phyloP scores from a whole-genome alignment of 2,797 vertebrate genomes.

The Serranus cabrilla region DNA sequence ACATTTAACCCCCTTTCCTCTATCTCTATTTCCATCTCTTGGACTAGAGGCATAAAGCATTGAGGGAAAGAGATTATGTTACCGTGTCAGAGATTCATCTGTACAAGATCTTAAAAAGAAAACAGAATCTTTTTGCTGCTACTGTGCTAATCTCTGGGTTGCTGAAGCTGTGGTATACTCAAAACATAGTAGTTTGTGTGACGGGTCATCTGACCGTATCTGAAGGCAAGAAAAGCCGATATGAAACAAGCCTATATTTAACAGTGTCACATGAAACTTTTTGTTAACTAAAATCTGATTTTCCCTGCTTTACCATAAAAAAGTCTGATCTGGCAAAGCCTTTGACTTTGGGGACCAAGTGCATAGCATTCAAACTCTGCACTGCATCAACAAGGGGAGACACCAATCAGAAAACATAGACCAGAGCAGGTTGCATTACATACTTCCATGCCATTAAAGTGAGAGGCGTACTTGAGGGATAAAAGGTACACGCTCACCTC shows the following conservation, averaged over 20 bases:
- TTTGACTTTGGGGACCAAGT: constrained; percentile 16
- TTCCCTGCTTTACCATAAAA: constrained; percentile 37
- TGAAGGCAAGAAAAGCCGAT: neutral
- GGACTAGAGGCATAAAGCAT: constrained; percentile 41
- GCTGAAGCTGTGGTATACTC: neutral
- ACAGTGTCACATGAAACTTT: constrained; percentile 22
- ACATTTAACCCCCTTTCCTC: constrained; percentile 70
- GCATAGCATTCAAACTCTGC: constrained; percentile 32
- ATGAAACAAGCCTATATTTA: too few relatives aligned
- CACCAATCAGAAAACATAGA: constrained; percentile 11
- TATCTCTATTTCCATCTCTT: constrained; percentile 68
- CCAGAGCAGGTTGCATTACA: constrained; percentile 27
- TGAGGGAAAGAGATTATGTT: constrained; percentile 58
- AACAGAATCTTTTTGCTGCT: constrained; percentile 36
- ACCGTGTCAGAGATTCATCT: constrained; percentile 46
- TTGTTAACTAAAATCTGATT: constrained; percentile 22
- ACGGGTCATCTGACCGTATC: neutral
- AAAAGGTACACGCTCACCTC: constrained; percentile 18
- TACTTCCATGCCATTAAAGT: constrained; percentile 31
- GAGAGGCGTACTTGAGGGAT: constrained; percentile 19
- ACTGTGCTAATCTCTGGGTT: constrained; percentile 37
- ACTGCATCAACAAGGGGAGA: neutral
- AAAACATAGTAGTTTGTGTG: neutral
- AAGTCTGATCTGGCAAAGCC: constrained; percentile 27
- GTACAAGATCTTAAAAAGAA: constrained; percentile 41